Conservation (phyloP, 2,888 invertebrate species). For the Calameuta pallipes region DNA sequence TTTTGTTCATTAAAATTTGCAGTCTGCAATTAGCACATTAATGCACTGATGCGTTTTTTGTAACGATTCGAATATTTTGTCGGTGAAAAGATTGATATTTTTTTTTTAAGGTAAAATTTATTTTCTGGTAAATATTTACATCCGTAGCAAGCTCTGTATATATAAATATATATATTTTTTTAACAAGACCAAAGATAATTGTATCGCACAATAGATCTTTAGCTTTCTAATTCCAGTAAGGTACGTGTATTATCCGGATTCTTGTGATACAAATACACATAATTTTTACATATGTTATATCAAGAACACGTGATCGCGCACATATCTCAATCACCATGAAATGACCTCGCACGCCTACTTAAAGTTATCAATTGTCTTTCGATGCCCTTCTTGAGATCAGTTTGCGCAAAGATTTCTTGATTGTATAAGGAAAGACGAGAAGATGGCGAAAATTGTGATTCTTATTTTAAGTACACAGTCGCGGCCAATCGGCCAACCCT, state of each 20-base stretch:
- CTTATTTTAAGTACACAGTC: not conserved
- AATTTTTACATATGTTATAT: not conserved
- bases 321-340: not conserved
- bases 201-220: not conserved
- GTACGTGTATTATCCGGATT: not conserved
- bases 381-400: not conserved
- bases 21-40: too few relatives aligned
- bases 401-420: not conserved
- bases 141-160: not conserved
- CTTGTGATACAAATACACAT: not conserved
- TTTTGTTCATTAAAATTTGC: too few relatives aligned
- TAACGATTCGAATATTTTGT: not conserved
- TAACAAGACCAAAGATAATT: not conserved
- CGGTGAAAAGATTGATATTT: not conserved
- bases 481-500: not conserved
- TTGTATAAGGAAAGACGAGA: not conserved
- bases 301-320: not conserved
- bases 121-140: not conserved
- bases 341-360: not conserved
- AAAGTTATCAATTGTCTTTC: not conserved
- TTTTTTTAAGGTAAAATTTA: not conserved
- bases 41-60: too few relatives aligned
- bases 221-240: not conserved
- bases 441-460: not conserved
- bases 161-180: not conserved